Evolutionary conservation across 1,140 invertebrate genomes (phyloP).

Genomic region (Sinella curviseta): DNA sequence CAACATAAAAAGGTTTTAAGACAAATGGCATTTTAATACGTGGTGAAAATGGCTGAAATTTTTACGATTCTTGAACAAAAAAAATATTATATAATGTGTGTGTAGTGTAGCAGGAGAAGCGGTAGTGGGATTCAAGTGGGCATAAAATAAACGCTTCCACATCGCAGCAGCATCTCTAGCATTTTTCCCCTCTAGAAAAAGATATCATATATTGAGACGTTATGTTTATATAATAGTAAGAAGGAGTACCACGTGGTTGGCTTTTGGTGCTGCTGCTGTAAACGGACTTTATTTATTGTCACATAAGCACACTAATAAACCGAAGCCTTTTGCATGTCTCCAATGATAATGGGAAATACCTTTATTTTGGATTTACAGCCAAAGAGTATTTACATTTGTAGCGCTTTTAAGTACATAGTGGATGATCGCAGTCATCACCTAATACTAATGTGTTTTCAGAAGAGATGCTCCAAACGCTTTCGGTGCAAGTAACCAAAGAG

Average conservation of each 20-base stretch:
- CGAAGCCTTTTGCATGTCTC: background rate
- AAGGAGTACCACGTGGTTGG: background rate
- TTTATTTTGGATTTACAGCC: background rate
- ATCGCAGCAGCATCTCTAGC: too few species aligned
- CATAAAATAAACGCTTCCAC: too few species aligned
- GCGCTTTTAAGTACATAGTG: background rate
- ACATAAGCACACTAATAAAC: background rate
- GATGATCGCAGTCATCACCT: slow-evolving; percentile 9
- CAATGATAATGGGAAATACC: background rate
- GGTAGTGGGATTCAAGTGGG: too few species aligned
- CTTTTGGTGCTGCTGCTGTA: background rate
- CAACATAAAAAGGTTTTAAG: slow-evolving; percentile 13
- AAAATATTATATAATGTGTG: too few species aligned
- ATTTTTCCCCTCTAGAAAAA: too few species aligned
- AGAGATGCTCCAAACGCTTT: background rate
- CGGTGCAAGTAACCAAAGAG: background rate
- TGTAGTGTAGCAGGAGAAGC: too few species aligned
- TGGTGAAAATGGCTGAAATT: slow-evolving; percentile 10
- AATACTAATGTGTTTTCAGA: slow-evolving; percentile 1
- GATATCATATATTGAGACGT: too few species aligned
- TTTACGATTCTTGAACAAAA: background rate
- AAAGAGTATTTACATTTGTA: slow-evolving; percentile 9
- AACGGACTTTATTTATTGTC: background rate
- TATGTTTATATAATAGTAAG: too few species aligned
- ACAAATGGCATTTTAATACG: slow-evolving; percentile 8